Conservation (phyloP, 2,797 vertebrate genomes). For the Heliangelus exortis region DNA sequence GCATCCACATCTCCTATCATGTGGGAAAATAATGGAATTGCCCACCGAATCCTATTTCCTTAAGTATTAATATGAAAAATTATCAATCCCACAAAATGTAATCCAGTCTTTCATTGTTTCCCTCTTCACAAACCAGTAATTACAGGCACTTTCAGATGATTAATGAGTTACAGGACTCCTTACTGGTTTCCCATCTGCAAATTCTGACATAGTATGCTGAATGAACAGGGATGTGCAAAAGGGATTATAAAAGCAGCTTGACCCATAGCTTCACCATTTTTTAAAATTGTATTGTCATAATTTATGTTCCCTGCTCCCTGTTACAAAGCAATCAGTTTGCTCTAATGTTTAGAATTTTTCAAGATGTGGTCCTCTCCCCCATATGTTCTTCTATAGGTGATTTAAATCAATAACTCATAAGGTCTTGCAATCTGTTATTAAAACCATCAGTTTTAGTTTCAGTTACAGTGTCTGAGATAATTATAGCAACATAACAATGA, state of each 20-base stretch:
- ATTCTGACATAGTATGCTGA: neutral
- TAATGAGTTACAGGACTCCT: neutral
- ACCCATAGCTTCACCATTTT: fast-evolving
- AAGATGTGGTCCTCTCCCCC: neutral
- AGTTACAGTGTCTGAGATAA: neutral
- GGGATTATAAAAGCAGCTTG: neutral
- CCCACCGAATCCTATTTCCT: neutral
- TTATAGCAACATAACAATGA: neutral
- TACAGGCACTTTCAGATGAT: neutral
- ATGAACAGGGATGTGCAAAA: neutral
- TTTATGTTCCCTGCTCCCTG: neutral
- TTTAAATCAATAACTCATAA: neutral
- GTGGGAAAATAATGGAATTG: neutral
- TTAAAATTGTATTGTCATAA: too few species aligned
- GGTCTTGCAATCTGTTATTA: neutral
- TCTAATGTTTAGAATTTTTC: neutral
- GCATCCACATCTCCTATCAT: neutral
- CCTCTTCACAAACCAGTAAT: neutral
- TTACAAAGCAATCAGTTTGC: neutral
- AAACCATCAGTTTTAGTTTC: neutral
- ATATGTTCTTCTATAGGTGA: neutral
- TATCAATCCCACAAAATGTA: neutral
- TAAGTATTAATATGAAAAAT: neutral
- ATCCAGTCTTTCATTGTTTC: neutral
- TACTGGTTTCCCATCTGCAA: neutral